phyloP scores from a whole-genome alignment of 1,140 invertebrate species.

The Hypsibius dujardini region DNA sequence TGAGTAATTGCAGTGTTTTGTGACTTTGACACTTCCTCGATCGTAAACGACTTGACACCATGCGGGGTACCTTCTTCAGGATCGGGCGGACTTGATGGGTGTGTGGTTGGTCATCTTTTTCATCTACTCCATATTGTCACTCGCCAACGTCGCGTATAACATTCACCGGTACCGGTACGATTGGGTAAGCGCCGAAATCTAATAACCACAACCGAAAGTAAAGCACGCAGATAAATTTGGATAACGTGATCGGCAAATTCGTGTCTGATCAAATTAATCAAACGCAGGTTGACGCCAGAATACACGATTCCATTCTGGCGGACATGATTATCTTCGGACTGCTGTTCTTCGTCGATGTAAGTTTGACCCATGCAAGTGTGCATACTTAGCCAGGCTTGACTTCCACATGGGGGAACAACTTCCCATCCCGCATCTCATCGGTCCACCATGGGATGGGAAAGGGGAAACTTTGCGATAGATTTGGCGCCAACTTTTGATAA shows the following conservation, averaged over 20 bases:
- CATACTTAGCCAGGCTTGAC: too few relatives aligned
- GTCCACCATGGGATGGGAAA: too few relatives aligned
- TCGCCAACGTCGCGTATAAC: not conserved
- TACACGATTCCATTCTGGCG: not conserved
- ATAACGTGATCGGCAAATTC: too few relatives aligned
- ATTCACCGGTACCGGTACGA: not conserved
- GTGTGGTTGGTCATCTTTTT: not conserved
- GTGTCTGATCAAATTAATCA: not conserved
- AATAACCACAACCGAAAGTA: too few relatives aligned
- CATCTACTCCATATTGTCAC: not conserved
- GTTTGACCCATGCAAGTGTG: not conserved
- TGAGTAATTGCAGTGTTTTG: not conserved
- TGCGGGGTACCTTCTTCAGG: not conserved
- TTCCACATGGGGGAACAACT: too few relatives aligned
- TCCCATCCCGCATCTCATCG: too few relatives aligned
- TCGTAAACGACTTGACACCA: not conserved
- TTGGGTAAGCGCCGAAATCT: not conserved
- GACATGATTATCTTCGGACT: slow-evolving; percentile 1
- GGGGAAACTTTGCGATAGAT: too few relatives aligned
- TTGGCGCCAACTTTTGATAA: too few relatives aligned
- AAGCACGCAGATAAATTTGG: too few relatives aligned
- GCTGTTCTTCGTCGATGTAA: slow-evolving; percentile 5
- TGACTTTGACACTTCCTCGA: not conserved
- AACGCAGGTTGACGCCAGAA: not conserved
- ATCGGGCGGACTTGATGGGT: not conserved